These are phyloP conservation scores for Empidonax traillii DNA, from an alignment of 2,113 vertebrate species.

Conservation along the genomic window DNA sequence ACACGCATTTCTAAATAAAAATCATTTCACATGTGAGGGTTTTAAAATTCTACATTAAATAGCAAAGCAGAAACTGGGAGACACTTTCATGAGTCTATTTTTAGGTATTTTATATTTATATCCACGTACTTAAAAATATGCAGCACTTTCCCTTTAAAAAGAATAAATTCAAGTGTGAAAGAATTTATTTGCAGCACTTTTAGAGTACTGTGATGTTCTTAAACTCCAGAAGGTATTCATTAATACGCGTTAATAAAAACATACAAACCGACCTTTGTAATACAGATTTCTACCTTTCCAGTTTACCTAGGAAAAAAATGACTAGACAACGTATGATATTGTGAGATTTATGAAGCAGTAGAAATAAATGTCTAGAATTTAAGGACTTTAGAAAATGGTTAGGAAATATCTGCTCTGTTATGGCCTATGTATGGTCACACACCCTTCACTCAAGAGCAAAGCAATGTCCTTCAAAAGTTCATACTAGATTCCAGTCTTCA, in stretches of 20 bases:
- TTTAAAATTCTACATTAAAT: conserved; percentile 60
- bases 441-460: neutral
- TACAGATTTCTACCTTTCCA: neutral
- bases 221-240: conserved; percentile 6
- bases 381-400: conserved; percentile 1
- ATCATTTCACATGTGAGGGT: conserved; percentile 43
- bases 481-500: neutral
- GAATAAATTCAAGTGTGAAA: conserved; percentile 60
- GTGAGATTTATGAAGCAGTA: neutral
- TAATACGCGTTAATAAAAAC: neutral
- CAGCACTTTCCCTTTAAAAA: conserved; percentile 51
- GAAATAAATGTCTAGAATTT: neutral
- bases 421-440: neutral
- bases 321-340: neutral
- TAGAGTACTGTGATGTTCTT: conserved; percentile 38
- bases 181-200: conserved; percentile 57
- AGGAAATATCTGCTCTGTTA: neutral
- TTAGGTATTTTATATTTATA: conserved; percentile 50
- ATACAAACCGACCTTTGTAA: conserved; percentile 1
- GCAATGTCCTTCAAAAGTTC: neutral
- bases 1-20: conserved; percentile 68
- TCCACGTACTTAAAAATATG: conserved; percentile 37
- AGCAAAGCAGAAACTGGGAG: conserved; percentile 28
- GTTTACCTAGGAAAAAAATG: neutral
- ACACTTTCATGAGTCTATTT: conserved; percentile 56